Base-by-base conservation (phyloP, 2,797 vertebrate genomes). In the Tamandua tetradactyla region DNA sequence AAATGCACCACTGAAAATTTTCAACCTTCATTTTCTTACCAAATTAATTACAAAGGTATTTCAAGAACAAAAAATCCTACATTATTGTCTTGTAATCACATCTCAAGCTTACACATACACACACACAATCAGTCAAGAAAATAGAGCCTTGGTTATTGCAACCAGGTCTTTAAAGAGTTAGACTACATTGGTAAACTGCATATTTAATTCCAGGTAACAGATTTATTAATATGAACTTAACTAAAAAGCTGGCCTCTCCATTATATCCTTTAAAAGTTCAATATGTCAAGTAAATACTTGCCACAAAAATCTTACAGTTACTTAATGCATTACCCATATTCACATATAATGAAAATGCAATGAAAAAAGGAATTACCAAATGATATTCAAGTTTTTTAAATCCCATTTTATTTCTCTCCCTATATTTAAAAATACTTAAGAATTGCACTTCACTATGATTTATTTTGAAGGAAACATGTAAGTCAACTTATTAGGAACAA, bases 251-350 rank as follows among this genome's bases (percentile, higher is more conserved):
- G 32, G 13, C 35, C 6, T 30, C 27, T 66, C 47, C 75, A 71
- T 55, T 64, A 69, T 66, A 74, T 85, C 68, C 47, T 69, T 87
- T 93, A 40, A 89, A 91, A 91, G 27, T 57, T 93, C 12, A 85
- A 4, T 52, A 83, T 75, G 47, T 91, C 71, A 80, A 89, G 32
- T 23, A 72, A 80, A 92, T 59, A 66, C 81, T 0, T 81, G 22
- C 44, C n/a, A 87, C 30, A 61, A 89, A n/a, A 78, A 78, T 37
- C 30, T 25, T 40, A 62, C 8, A 78, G 6, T 37, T 80, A 86
- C 27, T 62, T 94, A 88, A 74, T 37, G 8, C 64, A 44, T 52
- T 40, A 87, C 61, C 49, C 35, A 91, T 15, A 15, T 69, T 86
- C 23, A 75, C 1, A 68, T n/a, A 42, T 32, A 82, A 61, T 20